phyloP scores from a whole-genome alignment of 2,888 invertebrate species.

The Acanthosepion pharaonis region DNA sequence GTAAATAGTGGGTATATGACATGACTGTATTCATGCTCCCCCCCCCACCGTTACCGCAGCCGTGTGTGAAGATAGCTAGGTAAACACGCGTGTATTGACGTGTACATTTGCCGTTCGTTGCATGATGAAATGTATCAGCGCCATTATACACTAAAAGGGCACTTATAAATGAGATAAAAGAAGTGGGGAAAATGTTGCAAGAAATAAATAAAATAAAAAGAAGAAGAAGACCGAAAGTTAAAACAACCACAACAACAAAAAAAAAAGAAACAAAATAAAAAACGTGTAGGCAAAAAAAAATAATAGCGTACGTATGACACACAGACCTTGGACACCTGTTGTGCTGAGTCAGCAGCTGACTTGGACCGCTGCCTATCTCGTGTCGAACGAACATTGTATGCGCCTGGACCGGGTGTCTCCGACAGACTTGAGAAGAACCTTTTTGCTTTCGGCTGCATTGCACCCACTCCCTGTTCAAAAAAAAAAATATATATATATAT shows the following conservation, averaged over 20 bases:
- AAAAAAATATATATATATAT: background rate
- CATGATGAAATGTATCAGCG: too few species aligned
- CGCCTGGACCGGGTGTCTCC: background rate
- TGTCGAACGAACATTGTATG: background rate
- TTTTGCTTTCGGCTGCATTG: background rate
- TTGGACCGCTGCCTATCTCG: background rate
- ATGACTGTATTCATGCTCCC: too few species aligned
- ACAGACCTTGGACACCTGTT: constrained; percentile 11
- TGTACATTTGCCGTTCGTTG: too few species aligned
- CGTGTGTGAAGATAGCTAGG: too few species aligned
- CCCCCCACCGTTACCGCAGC: too few species aligned
- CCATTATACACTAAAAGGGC: too few species aligned
- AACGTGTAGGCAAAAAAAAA: background rate
- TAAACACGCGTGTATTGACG: too few species aligned
- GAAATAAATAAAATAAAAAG: background rate
- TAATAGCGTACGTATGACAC: background rate
- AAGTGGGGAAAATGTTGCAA: background rate
- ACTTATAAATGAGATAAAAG: too few species aligned
- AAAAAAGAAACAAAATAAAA: background rate
- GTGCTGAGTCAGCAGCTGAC: background rate
- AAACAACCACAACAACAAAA: background rate
- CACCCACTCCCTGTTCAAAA: background rate
- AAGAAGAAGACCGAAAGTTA: background rate
- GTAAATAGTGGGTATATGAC: too few species aligned
- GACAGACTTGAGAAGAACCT: background rate